A percentile compares a stretch with the other conserved stretches of the same genome.
Evolutionary conservation across 2,113 vertebrate genomes (phyloP).

Genomic region (Sebastes fasciatus): DNA sequence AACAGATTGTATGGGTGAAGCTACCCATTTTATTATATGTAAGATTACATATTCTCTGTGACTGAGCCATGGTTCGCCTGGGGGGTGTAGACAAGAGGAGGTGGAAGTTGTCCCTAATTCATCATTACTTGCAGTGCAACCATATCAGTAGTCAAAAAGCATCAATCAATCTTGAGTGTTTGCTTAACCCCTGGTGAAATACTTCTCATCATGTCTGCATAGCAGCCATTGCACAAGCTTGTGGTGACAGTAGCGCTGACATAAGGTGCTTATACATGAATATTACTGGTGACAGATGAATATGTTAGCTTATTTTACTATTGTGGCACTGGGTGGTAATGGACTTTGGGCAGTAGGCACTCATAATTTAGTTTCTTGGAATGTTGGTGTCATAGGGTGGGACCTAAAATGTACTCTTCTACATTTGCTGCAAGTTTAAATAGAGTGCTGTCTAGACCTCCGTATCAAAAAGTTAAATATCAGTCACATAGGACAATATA

Average conservation of each 20-base stretch:
- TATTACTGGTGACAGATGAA: conserved; percentile 40
- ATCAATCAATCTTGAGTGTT: conserved; percentile 52
- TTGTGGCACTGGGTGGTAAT: neutral
- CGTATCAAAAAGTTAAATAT: neutral
- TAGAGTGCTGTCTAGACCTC: neutral
- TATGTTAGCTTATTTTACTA: conserved; percentile 42
- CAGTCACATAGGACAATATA: neutral
- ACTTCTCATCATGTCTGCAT: conserved; percentile 27
- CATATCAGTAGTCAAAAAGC: conserved; percentile 47
- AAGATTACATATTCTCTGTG: conserved; percentile 39
- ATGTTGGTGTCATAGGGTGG: neutral
- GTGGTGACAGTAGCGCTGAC: conserved; percentile 32
- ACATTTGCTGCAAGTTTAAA: neutral
- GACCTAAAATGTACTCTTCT: neutral
- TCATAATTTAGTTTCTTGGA: conserved; percentile 7
- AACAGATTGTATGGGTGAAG: conserved; percentile 18
- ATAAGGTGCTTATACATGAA: conserved; percentile 22
- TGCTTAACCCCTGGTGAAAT: conserved; percentile 44
- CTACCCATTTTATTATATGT: conserved; percentile 9
- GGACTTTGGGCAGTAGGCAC: neutral
- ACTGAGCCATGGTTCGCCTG: conserved; percentile 37
- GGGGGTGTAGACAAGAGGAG: conserved; percentile 32
- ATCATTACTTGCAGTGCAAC: conserved; percentile 48
- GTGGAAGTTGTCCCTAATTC: conserved; percentile 39
- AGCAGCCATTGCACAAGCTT: conserved; percentile 30